phyloP scores from a whole-genome alignment of 2,888 invertebrate species.

The Ctena decussata region DNA sequence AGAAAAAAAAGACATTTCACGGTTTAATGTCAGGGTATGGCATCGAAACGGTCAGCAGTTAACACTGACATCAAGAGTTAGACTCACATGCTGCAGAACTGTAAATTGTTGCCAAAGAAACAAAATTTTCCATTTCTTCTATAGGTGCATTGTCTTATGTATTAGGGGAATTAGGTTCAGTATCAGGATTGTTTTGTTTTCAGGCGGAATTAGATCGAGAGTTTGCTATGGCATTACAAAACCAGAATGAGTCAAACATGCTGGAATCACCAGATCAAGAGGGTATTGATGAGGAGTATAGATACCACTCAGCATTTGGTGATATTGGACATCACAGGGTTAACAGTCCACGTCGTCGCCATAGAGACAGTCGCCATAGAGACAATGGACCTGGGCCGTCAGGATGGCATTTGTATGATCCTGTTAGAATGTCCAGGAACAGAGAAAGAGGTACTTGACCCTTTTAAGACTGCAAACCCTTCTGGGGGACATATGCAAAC shows the following conservation, averaged over 20 bases:
- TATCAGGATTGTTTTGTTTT: too few relatives aligned
- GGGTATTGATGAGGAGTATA: neutral
- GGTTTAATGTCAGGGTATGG: too few relatives aligned
- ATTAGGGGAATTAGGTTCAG: too few relatives aligned
- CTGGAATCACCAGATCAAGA: neutral
- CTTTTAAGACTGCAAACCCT: too few relatives aligned
- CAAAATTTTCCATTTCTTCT: too few relatives aligned
- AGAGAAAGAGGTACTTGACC: neutral
- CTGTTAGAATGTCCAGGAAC: neutral
- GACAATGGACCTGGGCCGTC: neutral
- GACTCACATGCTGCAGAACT: too few relatives aligned
- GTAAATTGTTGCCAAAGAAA: too few relatives aligned
- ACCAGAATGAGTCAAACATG: neutral
- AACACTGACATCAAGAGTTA: too few relatives aligned
- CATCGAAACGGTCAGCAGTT: too few relatives aligned
- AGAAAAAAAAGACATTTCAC: too few relatives aligned
- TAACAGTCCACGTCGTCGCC: neutral
- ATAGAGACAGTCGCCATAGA: neutral
- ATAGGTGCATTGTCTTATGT: too few relatives aligned
- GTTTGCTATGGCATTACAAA: conserved; percentile 71
- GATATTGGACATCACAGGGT: neutral
- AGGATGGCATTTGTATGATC: neutral
- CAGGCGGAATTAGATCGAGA: conserved; percentile 76
- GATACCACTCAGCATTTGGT: neutral
- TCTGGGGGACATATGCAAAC: too few relatives aligned